These are phyloP conservation scores for Odontamblyopus rebecca DNA, from an alignment of 2,797 vertebrate species.

Conservation along the genomic window DNA sequence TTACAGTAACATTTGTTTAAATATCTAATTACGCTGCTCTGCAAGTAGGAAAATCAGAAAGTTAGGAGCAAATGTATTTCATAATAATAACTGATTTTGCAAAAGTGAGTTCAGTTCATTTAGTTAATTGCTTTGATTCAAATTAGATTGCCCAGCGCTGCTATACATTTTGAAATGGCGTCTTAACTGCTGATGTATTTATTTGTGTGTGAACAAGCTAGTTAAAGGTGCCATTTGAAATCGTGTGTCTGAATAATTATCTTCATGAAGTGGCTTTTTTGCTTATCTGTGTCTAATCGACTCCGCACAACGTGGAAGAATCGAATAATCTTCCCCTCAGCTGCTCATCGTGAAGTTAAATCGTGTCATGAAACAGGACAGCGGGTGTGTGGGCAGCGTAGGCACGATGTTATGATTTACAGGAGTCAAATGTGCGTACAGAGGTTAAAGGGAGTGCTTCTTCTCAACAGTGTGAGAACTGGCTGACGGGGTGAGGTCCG, in stretches of 20 bases:
- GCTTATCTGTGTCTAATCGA: background rate
- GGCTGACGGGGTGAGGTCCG: slow-evolving; percentile 28
- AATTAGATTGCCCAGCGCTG: no score
- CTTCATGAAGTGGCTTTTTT: background rate
- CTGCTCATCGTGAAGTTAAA: background rate
- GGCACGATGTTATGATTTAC: slow-evolving; percentile 43
- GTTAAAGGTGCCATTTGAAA: background rate
- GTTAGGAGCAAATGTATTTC: no score
- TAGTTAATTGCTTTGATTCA: no score
- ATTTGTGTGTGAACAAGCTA: background rate
- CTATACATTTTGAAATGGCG: no score
- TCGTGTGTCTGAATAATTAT: background rate
- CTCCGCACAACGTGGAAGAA: background rate
- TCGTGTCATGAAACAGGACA: background rate
- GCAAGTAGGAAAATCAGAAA: no score
- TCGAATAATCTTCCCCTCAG: background rate
- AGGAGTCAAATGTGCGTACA: slow-evolving; percentile 38
- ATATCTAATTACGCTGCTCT: no score
- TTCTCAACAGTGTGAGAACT: slow-evolving; percentile 45
- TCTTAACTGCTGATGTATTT: no score
- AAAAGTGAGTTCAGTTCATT: no score
- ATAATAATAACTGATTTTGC: no score
- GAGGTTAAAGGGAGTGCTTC: slow-evolving; percentile 37
- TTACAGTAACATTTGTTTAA: no score
- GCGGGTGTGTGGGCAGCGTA: background rate